Evolutionary conservation across 1,140 invertebrate species (phyloP).

Genomic region (Drosophila subpulchrella): DNA sequence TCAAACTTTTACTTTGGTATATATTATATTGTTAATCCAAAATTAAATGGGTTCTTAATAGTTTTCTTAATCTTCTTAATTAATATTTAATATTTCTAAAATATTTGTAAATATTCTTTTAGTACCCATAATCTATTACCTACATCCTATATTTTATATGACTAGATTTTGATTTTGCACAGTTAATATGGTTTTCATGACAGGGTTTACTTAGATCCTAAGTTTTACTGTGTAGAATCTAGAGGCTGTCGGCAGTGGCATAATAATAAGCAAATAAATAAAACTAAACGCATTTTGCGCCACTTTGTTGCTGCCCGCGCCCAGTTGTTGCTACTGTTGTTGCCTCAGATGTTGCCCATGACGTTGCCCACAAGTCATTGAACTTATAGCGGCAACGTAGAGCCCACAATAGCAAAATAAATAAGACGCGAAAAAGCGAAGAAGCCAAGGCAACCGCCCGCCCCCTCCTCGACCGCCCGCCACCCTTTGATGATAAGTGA

Average conservation of each 20-base stretch:
- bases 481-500: constrained; percentile 68
- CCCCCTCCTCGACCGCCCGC: not conserved
- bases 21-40: too few relatives aligned
- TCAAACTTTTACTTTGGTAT: too few relatives aligned
- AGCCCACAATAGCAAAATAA: constrained; percentile 61
- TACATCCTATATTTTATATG: too few relatives aligned
- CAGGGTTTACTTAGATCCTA: too few relatives aligned
- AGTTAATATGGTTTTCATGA: too few relatives aligned
- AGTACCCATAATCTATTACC: too few relatives aligned
- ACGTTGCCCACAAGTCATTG: constrained; percentile 79
- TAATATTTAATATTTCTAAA: too few relatives aligned
- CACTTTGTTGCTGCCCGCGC: constrained; percentile 61
- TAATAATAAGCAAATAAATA: constrained; percentile 80
- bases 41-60: too few relatives aligned
- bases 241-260: constrained; percentile 62
- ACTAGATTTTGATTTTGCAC: not conserved
- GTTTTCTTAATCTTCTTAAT: too few relatives aligned
- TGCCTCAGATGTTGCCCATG: constrained; percentile 67
- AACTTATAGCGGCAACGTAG: constrained; percentile 60
- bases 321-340: constrained; percentile 20
- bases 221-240: constrained; percentile 32
- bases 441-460: constrained; percentile 31
- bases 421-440: constrained; percentile 57
- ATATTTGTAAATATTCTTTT: too few relatives aligned
- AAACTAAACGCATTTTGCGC: constrained; percentile 80